Base-by-base conservation (phyloP, 2,888 invertebrate species). In the Andrena haemorrhoa region DNA sequence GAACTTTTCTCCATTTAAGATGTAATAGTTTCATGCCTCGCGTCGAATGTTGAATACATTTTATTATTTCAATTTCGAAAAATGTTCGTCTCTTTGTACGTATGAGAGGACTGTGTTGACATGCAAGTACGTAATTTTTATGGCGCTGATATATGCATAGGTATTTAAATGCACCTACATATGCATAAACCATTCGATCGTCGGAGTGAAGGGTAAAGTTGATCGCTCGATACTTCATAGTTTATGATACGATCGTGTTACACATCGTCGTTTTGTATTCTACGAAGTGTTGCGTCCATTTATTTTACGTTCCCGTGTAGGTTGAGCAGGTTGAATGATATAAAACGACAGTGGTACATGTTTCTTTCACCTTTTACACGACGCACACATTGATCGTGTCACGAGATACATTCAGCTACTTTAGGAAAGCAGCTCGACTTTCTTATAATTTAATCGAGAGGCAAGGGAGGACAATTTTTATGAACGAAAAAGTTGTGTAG, bases 281-380 rank as follows among this genome's bases (percentile, higher is more conserved):
- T 53, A 79, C 68, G 23, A 31, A 71, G 69, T 72, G 79, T 72
- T 65, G 64, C 71, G 84, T 79, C 79, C 70, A 83, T 84, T 84
- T 78, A 77, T 75, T 76, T 84, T 72, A 81, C 72, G 73, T 73
- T 78, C 81, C 53, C 84, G 60, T 78, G 81, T 83, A 84, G 84
- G 84, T 35, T 72, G 75, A 73, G 75, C 75, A 76, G 70, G 77
- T 81, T 84, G 79, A 86, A 86, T 84, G 86, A 86, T 86, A 85
- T 84, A 86, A 86, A 86, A 84, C 70, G 86, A 80, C 77, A 84
- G 74, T 84, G 79, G 75, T 75, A 82, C 84, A 80, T 86, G 86
- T 82, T 86, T 86, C 84, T 82, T 84, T 80, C 85, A 78, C 75
- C 82, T 86, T 74, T 86, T 86, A 82, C 86, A 82, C 84, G 82